phyloP scores from a whole-genome alignment of 1,140 invertebrate genomes.

The Zelostemma sp. region DNA sequence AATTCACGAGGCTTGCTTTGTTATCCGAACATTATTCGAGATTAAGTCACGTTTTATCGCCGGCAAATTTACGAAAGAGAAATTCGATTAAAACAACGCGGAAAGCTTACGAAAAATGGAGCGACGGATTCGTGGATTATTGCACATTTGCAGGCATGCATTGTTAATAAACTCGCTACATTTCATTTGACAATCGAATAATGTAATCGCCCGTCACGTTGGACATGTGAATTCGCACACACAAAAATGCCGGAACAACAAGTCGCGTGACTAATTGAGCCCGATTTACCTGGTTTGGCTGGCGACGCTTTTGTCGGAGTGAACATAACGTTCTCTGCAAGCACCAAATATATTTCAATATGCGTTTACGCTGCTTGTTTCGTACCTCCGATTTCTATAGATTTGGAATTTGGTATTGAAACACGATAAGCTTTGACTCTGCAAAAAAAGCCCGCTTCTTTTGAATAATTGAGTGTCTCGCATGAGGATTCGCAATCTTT shows the following conservation, averaged over 20 bases:
- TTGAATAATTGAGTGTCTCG: no score
- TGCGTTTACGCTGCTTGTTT: constrained; percentile 7
- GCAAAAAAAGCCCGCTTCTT: no score
- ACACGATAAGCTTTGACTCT: no score
- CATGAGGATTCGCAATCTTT: constrained; percentile 29
- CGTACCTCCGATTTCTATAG: no score
- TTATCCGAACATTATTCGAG: constrained; percentile 23
- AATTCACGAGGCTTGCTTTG: constrained; percentile 33
- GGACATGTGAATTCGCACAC: constrained; percentile 25
- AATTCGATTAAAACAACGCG: no score
- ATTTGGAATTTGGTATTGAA: no score
- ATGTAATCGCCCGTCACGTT: constrained; percentile 38
- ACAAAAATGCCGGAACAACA: constrained; percentile 20
- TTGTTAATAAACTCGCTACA: constrained; percentile 6
- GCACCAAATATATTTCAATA: constrained; percentile 65
- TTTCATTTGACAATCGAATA: constrained; percentile 18
- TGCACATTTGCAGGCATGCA: constrained; percentile 6
- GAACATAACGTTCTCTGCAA: constrained; percentile 79
- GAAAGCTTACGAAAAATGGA: no score
- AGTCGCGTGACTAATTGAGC: constrained; percentile 31
- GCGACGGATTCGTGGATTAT: no score
- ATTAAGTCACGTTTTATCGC: constrained; percentile 17
- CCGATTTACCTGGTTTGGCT: constrained; percentile 77
- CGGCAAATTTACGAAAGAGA: no score
- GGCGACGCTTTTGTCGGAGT: constrained; percentile 82